Conservation (phyloP, 1,140 invertebrate genomes). For the Hyles vespertilio region DNA sequence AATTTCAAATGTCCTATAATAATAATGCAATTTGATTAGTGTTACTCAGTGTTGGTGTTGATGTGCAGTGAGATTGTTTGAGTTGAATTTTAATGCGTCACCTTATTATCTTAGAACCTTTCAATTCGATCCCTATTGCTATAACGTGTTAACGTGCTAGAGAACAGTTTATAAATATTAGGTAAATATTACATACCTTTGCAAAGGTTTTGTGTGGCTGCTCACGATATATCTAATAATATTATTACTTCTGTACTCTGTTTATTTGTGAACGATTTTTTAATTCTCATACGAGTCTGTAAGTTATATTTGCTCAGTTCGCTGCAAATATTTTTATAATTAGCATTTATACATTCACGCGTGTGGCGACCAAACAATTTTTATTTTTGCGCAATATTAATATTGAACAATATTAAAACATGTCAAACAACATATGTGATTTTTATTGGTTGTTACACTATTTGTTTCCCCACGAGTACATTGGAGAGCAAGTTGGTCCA, state of each 20-base stretch:
- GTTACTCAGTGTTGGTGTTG: too few relatives aligned
- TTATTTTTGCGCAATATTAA: conserved; percentile 57
- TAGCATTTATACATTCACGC: conserved; percentile 41
- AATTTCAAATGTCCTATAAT: too few relatives aligned
- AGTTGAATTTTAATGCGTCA: too few relatives aligned
- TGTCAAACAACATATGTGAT: conserved; percentile 30
- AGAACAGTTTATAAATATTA: not conserved
- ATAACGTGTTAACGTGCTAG: too few relatives aligned
- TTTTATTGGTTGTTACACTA: conserved; percentile 45
- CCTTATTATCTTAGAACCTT: too few relatives aligned
- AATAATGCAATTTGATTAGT: too few relatives aligned
- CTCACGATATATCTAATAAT: not conserved
- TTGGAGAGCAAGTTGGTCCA: conserved; percentile 56
- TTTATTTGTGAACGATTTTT: too few relatives aligned
- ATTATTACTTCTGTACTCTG: conserved; percentile 15
- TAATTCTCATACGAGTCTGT: conserved; percentile 9
- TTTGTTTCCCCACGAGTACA: conserved; percentile 59
- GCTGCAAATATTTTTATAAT: conserved; percentile 36
- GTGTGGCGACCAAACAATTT: conserved; percentile 63
- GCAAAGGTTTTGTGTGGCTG: not conserved
- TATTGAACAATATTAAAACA: conserved; percentile 61
- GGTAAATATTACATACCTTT: conserved; percentile 3
- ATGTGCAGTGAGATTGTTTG: too few relatives aligned
- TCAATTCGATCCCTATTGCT: too few relatives aligned
- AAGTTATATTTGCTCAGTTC: conserved; percentile 42